Evolutionary conservation across 2,797 vertebrate species (phyloP).

Genomic region (Threskiornis aethiopicus): DNA sequence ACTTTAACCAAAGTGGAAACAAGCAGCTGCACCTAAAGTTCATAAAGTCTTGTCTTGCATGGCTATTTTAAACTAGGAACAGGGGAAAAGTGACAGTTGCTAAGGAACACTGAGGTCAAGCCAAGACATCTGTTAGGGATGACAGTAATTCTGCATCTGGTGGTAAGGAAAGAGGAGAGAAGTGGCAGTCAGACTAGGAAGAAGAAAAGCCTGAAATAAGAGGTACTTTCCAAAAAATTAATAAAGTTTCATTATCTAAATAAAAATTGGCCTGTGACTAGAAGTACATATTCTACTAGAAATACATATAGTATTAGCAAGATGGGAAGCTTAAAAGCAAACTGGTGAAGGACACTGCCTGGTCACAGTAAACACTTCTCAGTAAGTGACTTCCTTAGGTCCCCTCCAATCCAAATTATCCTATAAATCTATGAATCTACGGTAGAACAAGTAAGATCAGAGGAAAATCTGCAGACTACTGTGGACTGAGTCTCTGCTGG

Average conservation of each 20-base stretch:
- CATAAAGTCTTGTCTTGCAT: neutral
- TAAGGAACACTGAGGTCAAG: conserved; percentile 41
- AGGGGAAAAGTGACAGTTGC: conserved; percentile 29
- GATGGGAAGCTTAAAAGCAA: neutral
- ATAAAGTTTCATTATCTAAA: conserved; percentile 52
- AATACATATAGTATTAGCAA: neutral
- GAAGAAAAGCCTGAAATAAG: conserved; percentile 42
- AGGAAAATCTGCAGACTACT: neutral
- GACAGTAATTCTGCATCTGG: conserved; percentile 52
- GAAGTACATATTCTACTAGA: neutral
- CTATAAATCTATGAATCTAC: neutral
- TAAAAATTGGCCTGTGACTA: conserved; percentile 2
- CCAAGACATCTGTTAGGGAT: conserved; percentile 53
- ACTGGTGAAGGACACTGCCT: neutral
- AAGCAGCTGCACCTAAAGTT: conserved; percentile 39
- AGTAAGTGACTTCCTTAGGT: neutral
- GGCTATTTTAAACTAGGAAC: conserved; percentile 44
- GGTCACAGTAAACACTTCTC: neutral
- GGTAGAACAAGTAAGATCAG: neutral
- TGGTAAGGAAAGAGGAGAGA: conserved; percentile 55
- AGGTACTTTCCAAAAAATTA: conserved; percentile 66
- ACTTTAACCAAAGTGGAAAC: conserved; percentile 48
- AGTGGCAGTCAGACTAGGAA: conserved; percentile 39
- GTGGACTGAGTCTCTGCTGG: neutral
- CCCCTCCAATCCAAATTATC: neutral